phyloP scores from a whole-genome alignment of 2,797 vertebrate genomes.

The Spea hammondii region DNA sequence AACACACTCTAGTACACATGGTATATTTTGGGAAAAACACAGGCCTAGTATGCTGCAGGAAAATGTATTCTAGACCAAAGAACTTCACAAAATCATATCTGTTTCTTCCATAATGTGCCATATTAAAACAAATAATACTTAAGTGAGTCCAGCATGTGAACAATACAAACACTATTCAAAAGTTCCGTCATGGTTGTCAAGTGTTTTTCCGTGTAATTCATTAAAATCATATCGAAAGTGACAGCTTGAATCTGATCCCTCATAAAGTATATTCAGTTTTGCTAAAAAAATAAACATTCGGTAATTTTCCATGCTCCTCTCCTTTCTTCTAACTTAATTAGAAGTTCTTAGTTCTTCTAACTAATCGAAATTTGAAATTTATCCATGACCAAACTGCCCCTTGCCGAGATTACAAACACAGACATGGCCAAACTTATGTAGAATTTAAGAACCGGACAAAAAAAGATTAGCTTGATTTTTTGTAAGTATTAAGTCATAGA shows the following conservation, averaged over 20 bases:
- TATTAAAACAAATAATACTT: slow-evolving; percentile 44
- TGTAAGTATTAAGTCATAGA: no score
- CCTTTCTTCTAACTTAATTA: no score
- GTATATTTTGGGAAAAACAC: slow-evolving; percentile 31
- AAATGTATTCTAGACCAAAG: slow-evolving; percentile 15
- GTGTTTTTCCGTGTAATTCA: neutral
- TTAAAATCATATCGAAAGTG: neutral
- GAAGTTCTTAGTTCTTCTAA: no score
- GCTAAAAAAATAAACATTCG: neutral
- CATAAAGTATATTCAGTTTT: neutral
- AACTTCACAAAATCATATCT: slow-evolving; percentile 18
- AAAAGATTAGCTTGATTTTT: no score
- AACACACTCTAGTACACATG: slow-evolving; percentile 26
- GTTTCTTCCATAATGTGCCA: slow-evolving; percentile 29
- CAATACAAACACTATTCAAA: slow-evolving; percentile 31
- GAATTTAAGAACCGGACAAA: no score
- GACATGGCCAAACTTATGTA: no score
- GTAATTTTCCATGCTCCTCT: no score
- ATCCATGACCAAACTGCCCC: no score
- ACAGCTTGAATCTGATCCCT: neutral
- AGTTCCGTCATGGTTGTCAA: neutral
- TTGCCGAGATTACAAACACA: no score
- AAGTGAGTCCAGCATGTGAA: slow-evolving; percentile 12
- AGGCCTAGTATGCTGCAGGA: slow-evolving; percentile 30
- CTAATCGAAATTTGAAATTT: no score